Evolutionary conservation across 37 sponge, comb jelly and placozoan species (phyloP).

Genomic region (Dysidea cf. avara): DNA sequence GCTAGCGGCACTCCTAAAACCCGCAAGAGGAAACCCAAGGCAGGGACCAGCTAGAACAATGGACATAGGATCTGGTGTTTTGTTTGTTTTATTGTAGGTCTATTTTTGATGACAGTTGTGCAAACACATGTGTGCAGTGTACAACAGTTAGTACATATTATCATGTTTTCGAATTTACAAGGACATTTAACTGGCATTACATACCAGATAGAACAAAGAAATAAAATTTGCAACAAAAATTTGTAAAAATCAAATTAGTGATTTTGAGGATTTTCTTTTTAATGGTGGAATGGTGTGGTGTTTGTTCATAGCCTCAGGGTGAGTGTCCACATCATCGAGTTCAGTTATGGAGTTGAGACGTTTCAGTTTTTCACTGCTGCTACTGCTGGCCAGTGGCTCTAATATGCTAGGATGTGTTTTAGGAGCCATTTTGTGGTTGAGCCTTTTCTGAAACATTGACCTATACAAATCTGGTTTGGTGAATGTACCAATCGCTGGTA

Average conservation of each 20-base stretch:
- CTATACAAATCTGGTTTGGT: neutral
- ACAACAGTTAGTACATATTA: neutral
- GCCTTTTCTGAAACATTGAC: neutral
- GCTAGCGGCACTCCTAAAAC: neutral
- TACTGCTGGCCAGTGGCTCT: no score
- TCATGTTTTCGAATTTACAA: neutral
- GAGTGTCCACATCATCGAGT: neutral
- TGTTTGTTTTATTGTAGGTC: no score
- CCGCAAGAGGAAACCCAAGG: no score
- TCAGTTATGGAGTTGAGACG: neutral
- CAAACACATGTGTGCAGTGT: no score
- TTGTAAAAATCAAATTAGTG: neutral
- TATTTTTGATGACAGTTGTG: no score
- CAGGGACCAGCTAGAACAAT: no score
- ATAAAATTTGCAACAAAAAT: neutral
- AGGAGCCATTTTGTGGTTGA: no score
- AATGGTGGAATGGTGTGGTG: constrained; percentile 24
- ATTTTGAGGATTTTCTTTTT: constrained; percentile 13
- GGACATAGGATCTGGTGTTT: no score
- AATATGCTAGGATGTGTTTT: no score
- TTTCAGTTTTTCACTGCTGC: neutral
- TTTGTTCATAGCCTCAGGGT: neutral
- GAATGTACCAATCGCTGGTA: neutral
- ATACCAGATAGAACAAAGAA: neutral
- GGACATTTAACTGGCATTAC: neutral